Evolutionary conservation across 2,797 vertebrate genomes (phyloP).

Genomic region (Ctenosaura bakeri): DNA sequence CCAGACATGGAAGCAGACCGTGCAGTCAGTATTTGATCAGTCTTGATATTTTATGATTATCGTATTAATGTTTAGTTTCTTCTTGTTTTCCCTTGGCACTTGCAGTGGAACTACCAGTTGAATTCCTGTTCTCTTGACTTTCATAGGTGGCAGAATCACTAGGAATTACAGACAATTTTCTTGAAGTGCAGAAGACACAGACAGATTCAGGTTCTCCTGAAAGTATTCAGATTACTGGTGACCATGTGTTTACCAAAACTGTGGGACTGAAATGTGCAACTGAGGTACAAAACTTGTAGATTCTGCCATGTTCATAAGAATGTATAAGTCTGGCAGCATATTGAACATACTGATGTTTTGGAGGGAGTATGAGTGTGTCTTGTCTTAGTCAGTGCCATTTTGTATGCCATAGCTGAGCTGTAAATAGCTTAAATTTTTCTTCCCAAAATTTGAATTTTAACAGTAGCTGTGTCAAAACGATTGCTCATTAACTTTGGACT

Average conservation of each 20-base stretch:
- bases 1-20: neutral
- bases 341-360: neutral
- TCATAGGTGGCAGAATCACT: slow-evolving; percentile 90
- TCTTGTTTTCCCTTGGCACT: neutral
- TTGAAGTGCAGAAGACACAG: slow-evolving; percentile 72
- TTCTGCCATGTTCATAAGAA: neutral
- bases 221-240: slow-evolving; percentile 42
- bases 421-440: neutral
- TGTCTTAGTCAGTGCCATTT: neutral
- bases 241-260: slow-evolving; percentile 53
- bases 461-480: neutral
- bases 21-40: neutral
- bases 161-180: slow-evolving; percentile 86
- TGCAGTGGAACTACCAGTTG: neutral
- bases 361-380: neutral
- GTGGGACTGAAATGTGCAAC: slow-evolving; percentile 76
- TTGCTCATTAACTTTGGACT: neutral
- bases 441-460: neutral
- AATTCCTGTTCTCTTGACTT: slow-evolving; percentile 23
- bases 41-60: slow-evolving; percentile 10
- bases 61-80: neutral
- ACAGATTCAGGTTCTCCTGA: slow-evolving; percentile 60
- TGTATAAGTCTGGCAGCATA: neutral
- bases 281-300: slow-evolving; percentile 78
- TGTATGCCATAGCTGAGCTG: neutral